A percentile compares a stretch with the other conserved stretches of the same genome.
These are phyloP conservation scores for Tenebrio molitor DNA, from an alignment of 1,140 invertebrate genomes.

Conservation along the genomic window DNA sequence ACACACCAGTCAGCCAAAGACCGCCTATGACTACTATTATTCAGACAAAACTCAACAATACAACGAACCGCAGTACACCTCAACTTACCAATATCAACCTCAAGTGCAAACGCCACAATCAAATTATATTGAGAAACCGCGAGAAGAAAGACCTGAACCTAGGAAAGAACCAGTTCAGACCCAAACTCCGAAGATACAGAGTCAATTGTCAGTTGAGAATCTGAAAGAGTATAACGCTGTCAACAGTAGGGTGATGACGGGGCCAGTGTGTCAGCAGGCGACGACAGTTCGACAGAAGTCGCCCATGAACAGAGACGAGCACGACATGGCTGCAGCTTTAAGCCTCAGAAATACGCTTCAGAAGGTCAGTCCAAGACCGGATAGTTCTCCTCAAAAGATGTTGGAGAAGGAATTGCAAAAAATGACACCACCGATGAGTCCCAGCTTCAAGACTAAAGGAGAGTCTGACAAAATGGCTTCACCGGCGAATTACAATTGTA, in stretches of 20 bases:
- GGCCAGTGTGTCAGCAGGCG: conserved; percentile 74
- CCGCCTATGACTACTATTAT: not conserved
- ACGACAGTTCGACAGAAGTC: conserved; percentile 70
- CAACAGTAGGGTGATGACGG: conserved; percentile 75
- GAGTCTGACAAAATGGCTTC: conserved; percentile 1
- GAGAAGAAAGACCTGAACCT: not conserved
- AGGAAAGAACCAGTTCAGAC: conserved; percentile 41
- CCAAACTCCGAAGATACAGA: conserved; percentile 47
- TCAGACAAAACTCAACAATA: not conserved
- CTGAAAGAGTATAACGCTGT: conserved; percentile 67
- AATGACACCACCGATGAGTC: conserved; percentile 1
- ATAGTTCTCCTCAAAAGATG: conserved; percentile 20
- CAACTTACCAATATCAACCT: conserved; percentile 54
- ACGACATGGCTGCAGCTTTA: conserved; percentile 67
- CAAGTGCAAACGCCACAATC: conserved; percentile 27
- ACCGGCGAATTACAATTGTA: not conserved
- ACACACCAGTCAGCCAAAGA: not conserved
- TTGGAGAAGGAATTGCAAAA: conserved; percentile 4
- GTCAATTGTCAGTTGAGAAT: conserved; percentile 57
- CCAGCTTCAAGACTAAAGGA: not conserved
- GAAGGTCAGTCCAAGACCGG: conserved; percentile 56
- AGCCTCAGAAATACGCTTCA: conserved; percentile 69
- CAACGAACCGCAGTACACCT: conserved; percentile 48
- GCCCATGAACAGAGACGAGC: conserved; percentile 66
- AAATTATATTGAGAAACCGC: conserved; percentile 32